These are phyloP conservation scores for Drosophila sp. DNA, from an alignment of 1,140 invertebrate genomes.

Conservation along the genomic window DNA sequence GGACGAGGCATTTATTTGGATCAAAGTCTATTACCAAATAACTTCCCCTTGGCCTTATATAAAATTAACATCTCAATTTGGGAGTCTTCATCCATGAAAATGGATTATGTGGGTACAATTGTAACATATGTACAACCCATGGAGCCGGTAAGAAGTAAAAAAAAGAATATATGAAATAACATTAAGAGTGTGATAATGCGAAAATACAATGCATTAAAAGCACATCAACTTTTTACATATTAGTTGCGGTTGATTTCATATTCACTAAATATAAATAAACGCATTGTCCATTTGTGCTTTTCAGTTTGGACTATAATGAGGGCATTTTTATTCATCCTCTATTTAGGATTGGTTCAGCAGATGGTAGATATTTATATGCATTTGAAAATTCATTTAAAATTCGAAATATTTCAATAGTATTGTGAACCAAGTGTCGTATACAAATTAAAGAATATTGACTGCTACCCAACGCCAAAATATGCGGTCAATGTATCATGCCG, in stretches of 20 bases:
- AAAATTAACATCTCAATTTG: slow-evolving; percentile 14
- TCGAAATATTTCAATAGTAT: not conserved
- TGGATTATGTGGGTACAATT: slow-evolving; percentile 14
- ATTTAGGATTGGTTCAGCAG: not conserved
- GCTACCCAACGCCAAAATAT: not conserved
- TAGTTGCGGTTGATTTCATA: not conserved
- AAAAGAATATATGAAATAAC: not conserved
- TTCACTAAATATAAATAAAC: not conserved
- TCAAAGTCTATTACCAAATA: slow-evolving; percentile 14
- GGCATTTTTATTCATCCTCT: not conserved
- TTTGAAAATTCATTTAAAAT: not conserved
- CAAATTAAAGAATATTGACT: slow-evolving; percentile 48
- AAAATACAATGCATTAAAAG: not conserved
- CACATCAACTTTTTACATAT: not conserved
- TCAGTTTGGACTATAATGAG: not conserved
- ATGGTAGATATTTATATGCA: not conserved
- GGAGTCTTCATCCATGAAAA: not conserved
- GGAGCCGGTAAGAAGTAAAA: slow-evolving; percentile 15
- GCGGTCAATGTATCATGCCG: slow-evolving; percentile 21
- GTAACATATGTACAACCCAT: slow-evolving; percentile 25
- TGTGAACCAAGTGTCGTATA: slow-evolving; percentile 31
- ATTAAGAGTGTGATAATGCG: not conserved
- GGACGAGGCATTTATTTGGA: slow-evolving; percentile 30
- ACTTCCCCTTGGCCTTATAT: slow-evolving; percentile 35
- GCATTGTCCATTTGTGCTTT: not conserved